Conservation (phyloP, 2,888 invertebrate species). For the Rotaria socialis region DNA sequence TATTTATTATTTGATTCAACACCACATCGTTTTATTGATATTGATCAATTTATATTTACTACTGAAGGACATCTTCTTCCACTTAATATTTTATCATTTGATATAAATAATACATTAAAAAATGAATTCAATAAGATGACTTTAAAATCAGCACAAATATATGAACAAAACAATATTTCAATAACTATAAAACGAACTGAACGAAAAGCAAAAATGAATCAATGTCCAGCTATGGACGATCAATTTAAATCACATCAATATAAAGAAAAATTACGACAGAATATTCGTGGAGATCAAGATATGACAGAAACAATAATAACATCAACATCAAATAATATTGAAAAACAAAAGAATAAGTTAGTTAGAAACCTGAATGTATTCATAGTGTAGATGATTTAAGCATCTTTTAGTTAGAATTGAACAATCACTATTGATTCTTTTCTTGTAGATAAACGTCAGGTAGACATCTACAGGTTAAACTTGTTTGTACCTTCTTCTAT, state of each 20-base stretch:
- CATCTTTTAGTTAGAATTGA: no score
- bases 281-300: constrained; percentile 22
- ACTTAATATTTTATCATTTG: neutral
- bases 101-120: neutral
- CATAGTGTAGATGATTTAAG: no score
- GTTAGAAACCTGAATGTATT: no score
- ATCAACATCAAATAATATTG: neutral
- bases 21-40: constrained; percentile 67
- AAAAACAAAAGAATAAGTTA: neutral
- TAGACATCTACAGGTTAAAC: no score
- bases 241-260: constrained; percentile 4
- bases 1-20: constrained; percentile 86
- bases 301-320: constrained; percentile 36
- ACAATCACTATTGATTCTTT: no score
- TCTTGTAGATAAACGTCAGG: no score
- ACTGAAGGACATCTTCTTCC: constrained; percentile 89
- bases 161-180: neutral
- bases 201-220: neutral
- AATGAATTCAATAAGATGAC: neutral
- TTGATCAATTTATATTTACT: constrained; percentile 62
- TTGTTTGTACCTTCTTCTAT: no score
- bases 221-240: constrained; percentile 24
- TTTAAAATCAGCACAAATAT: neutral
- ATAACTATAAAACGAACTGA: neutral
- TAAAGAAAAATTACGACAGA: constrained; percentile 14